A percentile compares a stretch with the other conserved stretches of the same genome.
phyloP scores from a whole-genome alignment of 2,888 invertebrate species.

The Melipona beecheii region DNA sequence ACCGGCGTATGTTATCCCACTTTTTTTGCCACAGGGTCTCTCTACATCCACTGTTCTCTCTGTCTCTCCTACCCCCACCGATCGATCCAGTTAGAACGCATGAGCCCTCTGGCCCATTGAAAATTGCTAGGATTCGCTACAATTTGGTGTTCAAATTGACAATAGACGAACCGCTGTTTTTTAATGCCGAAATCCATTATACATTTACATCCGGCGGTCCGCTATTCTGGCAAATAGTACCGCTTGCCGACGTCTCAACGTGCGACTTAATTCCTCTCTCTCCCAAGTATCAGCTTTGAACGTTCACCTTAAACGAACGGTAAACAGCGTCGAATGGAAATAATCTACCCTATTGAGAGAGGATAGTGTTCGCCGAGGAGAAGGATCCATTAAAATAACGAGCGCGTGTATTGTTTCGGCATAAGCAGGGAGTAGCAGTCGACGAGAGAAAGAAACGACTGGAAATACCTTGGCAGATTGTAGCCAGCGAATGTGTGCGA shows the following conservation, averaged over 20 bases:
- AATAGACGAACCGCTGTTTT: conserved; percentile 50
- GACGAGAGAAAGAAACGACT: conserved; percentile 32
- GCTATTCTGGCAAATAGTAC: conserved; percentile 29
- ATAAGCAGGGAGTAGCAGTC: conserved; percentile 38
- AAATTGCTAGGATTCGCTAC: conserved; percentile 62
- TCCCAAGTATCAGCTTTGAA: not conserved
- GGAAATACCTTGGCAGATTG: conserved; percentile 54
- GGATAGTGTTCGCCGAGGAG: not conserved
- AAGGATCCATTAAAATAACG: conserved; percentile 49
- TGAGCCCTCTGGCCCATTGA: conserved; percentile 71
- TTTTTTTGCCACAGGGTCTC: conserved; percentile 72
- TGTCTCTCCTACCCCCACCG: conserved; percentile 60
- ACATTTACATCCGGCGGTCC: conserved; percentile 20
- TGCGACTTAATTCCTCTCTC: not conserved
- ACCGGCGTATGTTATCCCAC: conserved; percentile 75
- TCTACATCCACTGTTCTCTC: conserved; percentile 57
- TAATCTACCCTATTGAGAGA: not conserved
- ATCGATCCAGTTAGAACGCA: conserved; percentile 74
- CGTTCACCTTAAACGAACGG: conserved; percentile 12
- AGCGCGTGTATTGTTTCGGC: conserved; percentile 30
- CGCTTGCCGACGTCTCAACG: not conserved
- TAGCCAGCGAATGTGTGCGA: conserved; percentile 42
- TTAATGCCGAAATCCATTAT: conserved; percentile 50
- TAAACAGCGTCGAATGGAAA: not conserved
- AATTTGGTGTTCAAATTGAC: conserved; percentile 59